Evolutionary conservation across 2,797 vertebrate genomes (phyloP).

Genomic region (Hemibagrus guttatus): DNA sequence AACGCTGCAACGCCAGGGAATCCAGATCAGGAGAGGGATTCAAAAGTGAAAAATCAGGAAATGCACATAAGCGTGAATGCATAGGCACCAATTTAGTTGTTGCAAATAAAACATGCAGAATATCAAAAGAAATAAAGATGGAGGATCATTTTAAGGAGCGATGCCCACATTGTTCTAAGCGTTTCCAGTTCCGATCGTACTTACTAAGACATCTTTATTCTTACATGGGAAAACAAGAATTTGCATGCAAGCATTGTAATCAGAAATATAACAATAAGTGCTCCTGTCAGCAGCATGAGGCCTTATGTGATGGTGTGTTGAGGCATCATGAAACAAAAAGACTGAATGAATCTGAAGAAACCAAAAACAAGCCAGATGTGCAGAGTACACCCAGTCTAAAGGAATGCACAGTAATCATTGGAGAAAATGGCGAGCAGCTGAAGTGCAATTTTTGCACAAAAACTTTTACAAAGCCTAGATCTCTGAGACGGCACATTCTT

Average conservation of each 20-base stretch:
- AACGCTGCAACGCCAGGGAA: slow-evolving; percentile 52
- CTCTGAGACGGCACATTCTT: slow-evolving; percentile 76
- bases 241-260: slow-evolving; percentile 71
- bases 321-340: slow-evolving; percentile 41
- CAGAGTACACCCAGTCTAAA: slow-evolving; percentile 17
- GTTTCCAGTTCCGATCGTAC: slow-evolving; percentile 66
- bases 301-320: slow-evolving; percentile 64
- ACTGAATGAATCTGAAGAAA: slow-evolving; percentile 37
- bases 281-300: slow-evolving; percentile 70
- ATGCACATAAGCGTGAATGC: slow-evolving; percentile 47
- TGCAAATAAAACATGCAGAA: slow-evolving; percentile 10
- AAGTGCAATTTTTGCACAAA: slow-evolving; percentile 81
- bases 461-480: slow-evolving; percentile 72
- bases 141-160: slow-evolving; percentile 46
- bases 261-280: slow-evolving; percentile 60
- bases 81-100: neutral
- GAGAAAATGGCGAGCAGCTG: slow-evolving; percentile 54
- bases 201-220: slow-evolving; percentile 69
- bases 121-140: slow-evolving; percentile 9
- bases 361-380: slow-evolving; percentile 15
- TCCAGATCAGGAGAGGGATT: slow-evolving; percentile 41
- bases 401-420: slow-evolving; percentile 32
- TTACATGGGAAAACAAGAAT: slow-evolving; percentile 67
- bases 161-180: slow-evolving; percentile 71
- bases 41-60: slow-evolving; percentile 32